Conservation (phyloP, 2,797 vertebrate genomes). For the Rhinatrema bivittatum region DNA sequence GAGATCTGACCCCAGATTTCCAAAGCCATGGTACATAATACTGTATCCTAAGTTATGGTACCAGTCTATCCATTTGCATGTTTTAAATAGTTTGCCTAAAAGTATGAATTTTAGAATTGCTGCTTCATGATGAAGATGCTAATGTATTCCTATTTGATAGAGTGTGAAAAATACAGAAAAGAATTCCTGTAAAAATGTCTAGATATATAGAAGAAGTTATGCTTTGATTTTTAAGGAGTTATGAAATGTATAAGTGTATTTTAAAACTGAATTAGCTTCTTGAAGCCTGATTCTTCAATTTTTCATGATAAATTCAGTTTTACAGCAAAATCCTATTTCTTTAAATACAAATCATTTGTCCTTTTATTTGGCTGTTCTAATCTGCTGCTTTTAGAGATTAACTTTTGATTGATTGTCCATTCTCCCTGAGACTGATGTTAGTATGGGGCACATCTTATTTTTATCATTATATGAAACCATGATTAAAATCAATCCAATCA, state of each 20-base stretch:
- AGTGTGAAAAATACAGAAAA: too few species aligned
- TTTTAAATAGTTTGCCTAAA: too few species aligned
- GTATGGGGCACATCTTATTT: background rate
- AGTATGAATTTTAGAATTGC: too few species aligned
- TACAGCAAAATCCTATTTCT: background rate
- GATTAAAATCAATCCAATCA: background rate
- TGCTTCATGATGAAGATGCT: too few species aligned
- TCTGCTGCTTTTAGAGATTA: constrained; percentile 6
- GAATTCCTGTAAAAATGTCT: background rate
- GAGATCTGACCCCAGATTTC: too few species aligned
- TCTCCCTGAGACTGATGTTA: background rate
- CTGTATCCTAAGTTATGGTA: too few species aligned
- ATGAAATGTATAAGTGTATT: background rate
- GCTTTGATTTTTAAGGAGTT: background rate
- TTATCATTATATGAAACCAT: constrained; percentile 3
- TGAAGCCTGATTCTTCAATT: background rate
- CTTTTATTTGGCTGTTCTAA: constrained; percentile 9
- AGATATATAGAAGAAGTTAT: background rate
- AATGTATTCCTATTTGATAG: too few species aligned
- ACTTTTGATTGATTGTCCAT: constrained; percentile 6
- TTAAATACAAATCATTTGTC: constrained; percentile 1
- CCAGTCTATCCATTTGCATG: too few species aligned
- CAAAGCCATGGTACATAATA: too few species aligned
- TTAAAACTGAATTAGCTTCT: background rate
- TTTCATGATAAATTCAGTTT: background rate